Conservation (phyloP, 2,797 vertebrate species). For the Gymnodraco acuticeps region DNA sequence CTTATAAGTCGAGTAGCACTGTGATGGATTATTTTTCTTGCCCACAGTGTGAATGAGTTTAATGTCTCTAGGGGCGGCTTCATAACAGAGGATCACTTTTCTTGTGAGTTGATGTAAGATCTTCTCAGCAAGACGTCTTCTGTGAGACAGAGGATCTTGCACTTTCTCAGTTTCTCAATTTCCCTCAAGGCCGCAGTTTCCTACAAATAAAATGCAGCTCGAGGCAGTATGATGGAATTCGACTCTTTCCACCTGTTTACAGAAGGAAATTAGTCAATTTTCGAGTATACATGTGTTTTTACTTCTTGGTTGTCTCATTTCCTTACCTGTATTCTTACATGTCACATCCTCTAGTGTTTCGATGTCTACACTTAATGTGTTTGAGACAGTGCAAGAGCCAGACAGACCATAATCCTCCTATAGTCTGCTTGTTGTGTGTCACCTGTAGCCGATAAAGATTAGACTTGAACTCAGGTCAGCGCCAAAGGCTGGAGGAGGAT, state of each 20-base stretch:
- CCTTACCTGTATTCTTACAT: conserved; percentile 35
- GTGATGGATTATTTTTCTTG: conserved; percentile 58
- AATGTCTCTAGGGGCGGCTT: conserved; percentile 53
- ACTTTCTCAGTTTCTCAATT: conserved; percentile 24
- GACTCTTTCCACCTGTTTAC: conserved; percentile 48
- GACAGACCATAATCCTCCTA: conserved; percentile 65
- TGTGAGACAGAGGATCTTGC: conserved; percentile 28
- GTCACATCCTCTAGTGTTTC: conserved; percentile 39
- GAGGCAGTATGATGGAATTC: neutral
- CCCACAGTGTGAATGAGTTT: conserved; percentile 53
- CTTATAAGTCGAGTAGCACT: conserved; percentile 42
- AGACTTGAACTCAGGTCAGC: conserved; percentile 56
- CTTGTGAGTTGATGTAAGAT: conserved; percentile 60
- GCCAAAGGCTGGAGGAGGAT: conserved; percentile 35
- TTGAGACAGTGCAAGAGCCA: conserved; percentile 5
- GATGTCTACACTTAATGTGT: conserved; percentile 12
- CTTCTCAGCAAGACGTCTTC: conserved; percentile 52
- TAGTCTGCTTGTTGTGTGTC: conserved; percentile 76
- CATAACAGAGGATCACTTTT: conserved; percentile 71
- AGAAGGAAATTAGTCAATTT: conserved; percentile 44
- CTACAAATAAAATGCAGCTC: neutral
- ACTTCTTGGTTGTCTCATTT: conserved; percentile 46
- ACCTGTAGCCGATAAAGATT: conserved; percentile 70
- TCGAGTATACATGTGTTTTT: conserved; percentile 23
- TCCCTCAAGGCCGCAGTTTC: conserved; percentile 7